Evolutionary conservation across 2,113 vertebrate genomes (phyloP), one percentile per base, ranked within the genome.

Genomic region (Nycticebus coucang): DNA sequence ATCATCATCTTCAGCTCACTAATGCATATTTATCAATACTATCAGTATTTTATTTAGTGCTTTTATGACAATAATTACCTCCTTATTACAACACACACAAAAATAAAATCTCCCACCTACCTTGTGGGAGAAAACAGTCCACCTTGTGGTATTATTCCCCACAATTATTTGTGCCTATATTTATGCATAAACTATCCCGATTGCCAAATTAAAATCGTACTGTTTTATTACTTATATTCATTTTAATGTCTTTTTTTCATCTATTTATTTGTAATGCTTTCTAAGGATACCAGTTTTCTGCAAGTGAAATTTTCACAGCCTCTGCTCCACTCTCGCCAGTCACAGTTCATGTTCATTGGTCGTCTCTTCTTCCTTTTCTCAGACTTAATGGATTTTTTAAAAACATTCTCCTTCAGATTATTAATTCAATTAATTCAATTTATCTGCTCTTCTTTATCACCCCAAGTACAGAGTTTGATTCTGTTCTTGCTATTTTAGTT

Each of bases 401-500:
- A 94, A 97, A 93, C n/a, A 95, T 85, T 90, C 64, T 95, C 10
- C 85, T 95, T 94, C 41, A 41, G 41, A 41, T 3, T 41, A 41
- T 41, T 41, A 41, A 41, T 41, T 41, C 41, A 41, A 97, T 95
- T 94, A 95, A 94, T 82, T 95, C 26, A 86, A 66, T 90, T 96
- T 96, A 85, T n/a, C 41, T 45, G 33, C 21, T 82, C 90, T 95
- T 82, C 60, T 92, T 59, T 83, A 97, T 96, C 68, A 93, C 60
- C 33, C 94, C 78, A 82, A 75, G 95, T 96, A 82, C 0, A 0
- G 14, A 79, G 74, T 88, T 81, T 79, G 77, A 91, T 97, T 93
- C 72, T 91, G 55, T 37, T 87, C 53, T 95, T 96, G 57, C n/a
- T 96, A 82, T 93, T 94, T 93, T 94, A 60, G 59, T 57, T 97